Conservation (phyloP, 2,113 vertebrate genomes). For the Ranitomeya imitator region DNA sequence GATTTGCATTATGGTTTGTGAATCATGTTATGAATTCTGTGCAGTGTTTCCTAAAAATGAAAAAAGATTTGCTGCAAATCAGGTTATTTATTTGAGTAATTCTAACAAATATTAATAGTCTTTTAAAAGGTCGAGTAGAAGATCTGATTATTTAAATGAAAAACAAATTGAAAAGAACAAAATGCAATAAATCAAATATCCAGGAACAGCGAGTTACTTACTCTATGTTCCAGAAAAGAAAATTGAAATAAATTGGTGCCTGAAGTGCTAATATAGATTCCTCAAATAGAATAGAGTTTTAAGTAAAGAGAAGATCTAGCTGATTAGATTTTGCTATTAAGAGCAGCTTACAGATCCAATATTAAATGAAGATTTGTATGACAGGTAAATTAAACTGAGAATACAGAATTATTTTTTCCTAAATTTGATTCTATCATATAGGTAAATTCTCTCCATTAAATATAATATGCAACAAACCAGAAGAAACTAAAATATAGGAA, state of each 20-base stretch:
- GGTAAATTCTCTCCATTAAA: too few species aligned
- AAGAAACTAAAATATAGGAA: not conserved
- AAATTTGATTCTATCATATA: too few species aligned
- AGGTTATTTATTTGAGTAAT: not conserved
- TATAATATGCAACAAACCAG: not conserved
- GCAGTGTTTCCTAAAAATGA: not conserved
- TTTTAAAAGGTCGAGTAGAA: not conserved
- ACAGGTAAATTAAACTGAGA: not conserved
- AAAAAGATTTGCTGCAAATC: not conserved
- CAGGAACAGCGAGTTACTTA: constrained; percentile 12
- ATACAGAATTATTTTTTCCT: not conserved
- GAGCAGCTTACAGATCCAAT: not conserved
- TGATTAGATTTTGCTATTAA: not conserved
- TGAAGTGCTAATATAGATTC: constrained; percentile 38
- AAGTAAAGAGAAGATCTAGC: not conserved
- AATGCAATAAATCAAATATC: constrained; percentile 26
- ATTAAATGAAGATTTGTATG: not conserved
- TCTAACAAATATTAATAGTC: constrained; percentile 11
- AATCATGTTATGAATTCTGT: not conserved
- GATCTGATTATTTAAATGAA: constrained; percentile 16
- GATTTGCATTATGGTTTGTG: not conserved
- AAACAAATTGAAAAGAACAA: constrained; percentile 9
- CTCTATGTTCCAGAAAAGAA: not conserved
- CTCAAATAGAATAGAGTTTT: constrained; percentile 21
- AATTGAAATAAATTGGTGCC: constrained; percentile 29